Conservation (phyloP, 53 echinoderm and acorn worm genomes). For the Antedon mediterranea region DNA sequence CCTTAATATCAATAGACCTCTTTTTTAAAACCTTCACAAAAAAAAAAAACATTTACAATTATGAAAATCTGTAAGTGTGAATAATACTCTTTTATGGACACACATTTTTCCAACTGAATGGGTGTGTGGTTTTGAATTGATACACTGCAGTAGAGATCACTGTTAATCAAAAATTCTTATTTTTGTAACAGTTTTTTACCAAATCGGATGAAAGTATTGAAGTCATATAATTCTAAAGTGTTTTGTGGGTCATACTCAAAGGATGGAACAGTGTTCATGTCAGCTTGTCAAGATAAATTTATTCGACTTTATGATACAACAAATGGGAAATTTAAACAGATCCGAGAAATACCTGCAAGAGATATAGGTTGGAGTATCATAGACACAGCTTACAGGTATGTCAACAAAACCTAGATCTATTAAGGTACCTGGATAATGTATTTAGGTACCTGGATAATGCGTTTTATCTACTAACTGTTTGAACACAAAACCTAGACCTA, state of each 20-base stretch:
- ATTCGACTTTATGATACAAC: conserved; percentile 64
- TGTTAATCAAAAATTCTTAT: background rate
- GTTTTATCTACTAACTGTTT: no score
- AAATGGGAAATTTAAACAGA: conserved; percentile 48
- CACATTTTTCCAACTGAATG: background rate
- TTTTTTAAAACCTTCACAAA: no score
- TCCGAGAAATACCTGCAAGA: conserved; percentile 58
- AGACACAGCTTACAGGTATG: conserved; percentile 91
- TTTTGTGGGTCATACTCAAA: conserved; percentile 92
- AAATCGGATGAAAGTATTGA: conserved; percentile 41
- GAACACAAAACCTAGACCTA: no score
- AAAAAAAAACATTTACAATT: no score
- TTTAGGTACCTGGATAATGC: no score
- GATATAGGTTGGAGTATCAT: conserved; percentile 96
- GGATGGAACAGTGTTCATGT: conserved; percentile 78
- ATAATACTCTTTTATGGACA: no score
- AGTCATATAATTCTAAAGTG: conserved; percentile 38
- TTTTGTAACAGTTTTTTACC: conserved; percentile 54
- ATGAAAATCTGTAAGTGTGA: no score
- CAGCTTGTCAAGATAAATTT: conserved; percentile 86
- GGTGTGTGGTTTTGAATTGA: background rate
- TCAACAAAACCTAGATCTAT: background rate
- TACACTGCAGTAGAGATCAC: background rate
- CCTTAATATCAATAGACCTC: no score
- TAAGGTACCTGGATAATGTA: no score